Conservation (phyloP, 2,113 vertebrate species). For the Oceanites oceanicus region DNA sequence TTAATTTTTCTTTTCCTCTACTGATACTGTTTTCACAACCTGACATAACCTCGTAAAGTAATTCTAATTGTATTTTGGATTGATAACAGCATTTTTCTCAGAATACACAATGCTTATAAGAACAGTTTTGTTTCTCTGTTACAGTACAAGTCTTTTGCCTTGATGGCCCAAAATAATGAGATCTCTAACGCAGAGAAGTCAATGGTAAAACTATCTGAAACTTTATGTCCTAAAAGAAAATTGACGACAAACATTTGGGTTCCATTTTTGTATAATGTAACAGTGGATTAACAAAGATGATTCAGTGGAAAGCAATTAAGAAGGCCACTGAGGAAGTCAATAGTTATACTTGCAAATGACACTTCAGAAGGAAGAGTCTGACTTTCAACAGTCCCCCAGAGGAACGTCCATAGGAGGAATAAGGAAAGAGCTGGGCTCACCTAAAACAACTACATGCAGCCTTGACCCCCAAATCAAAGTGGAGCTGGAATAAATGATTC, state of each 20-base stretch:
- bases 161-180: background rate
- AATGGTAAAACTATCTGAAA: constrained; percentile 31
- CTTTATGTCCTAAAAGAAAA: constrained; percentile 33
- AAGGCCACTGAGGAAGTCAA: background rate
- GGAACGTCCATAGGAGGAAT: background rate
- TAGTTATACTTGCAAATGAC: background rate
- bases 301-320: constrained; percentile 28
- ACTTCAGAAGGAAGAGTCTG: background rate
- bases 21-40: constrained; percentile 55
- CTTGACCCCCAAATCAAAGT: background rate
- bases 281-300: constrained; percentile 8
- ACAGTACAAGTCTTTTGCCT: background rate
- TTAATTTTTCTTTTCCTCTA: constrained; percentile 49
- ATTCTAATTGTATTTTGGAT: constrained; percentile 60
- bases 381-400: background rate
- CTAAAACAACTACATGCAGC: background rate
- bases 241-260: constrained; percentile 10
- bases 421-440: background rate
- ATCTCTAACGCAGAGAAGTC: background rate
- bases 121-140: constrained; percentile 9
- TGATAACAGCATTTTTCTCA: constrained; percentile 52
- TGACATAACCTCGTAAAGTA: constrained; percentile 57
- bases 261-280: constrained; percentile 13
- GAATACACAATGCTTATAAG: constrained; percentile 15
- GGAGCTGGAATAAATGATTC: background rate